Evolutionary conservation across 2,797 vertebrate genomes (phyloP).

Genomic region (Liasis olivaceus): DNA sequence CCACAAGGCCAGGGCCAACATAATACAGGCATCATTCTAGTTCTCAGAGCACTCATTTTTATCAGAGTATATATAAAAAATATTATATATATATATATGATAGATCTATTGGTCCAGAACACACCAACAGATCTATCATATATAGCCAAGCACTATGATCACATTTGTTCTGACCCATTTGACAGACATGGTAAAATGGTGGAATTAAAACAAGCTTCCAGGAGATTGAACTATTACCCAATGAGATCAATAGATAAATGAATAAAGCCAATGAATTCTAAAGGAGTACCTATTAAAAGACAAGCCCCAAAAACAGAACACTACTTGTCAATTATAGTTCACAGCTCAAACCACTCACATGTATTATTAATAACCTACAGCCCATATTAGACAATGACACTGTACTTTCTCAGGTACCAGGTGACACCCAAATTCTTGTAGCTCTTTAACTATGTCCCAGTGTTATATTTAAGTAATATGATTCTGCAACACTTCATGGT

Average conservation of each 20-base stretch:
- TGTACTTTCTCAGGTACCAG: too few relatives aligned
- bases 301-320: neutral
- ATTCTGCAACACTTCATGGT: too few relatives aligned
- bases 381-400: too few relatives aligned
- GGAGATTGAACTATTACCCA: neutral
- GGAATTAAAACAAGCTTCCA: neutral
- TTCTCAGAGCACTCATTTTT: neutral
- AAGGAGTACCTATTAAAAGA: neutral
- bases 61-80: neutral
- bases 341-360: neutral
- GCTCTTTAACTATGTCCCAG: too few relatives aligned
- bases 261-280: neutral
- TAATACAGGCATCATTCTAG: neutral
- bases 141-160: neutral
- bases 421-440: too few relatives aligned
- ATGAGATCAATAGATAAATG: neutral
- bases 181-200: neutral
- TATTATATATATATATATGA: neutral
- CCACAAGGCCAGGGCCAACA: neutral
- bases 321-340: neutral
- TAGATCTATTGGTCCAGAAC: neutral
- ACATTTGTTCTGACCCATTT: neutral
- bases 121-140: neutral
- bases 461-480: too few relatives aligned
- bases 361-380: too few relatives aligned